Base-by-base conservation (phyloP, 2,888 invertebrate genomes). In the Eupithecia subfuscata region DNA sequence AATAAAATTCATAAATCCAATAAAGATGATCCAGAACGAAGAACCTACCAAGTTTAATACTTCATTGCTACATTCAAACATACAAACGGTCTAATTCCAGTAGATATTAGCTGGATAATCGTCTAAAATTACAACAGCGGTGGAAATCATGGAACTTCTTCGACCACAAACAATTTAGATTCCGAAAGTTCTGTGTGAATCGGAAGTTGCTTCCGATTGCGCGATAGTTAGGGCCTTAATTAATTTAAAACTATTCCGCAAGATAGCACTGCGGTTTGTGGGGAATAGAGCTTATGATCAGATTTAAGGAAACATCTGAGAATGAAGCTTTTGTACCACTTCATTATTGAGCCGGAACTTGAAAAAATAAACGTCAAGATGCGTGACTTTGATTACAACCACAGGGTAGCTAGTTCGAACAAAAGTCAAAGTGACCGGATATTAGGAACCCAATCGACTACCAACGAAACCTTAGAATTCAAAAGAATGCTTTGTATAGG, bases 151-250 rank as follows among this genome's bases (percentile, higher is more conserved):
- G 74, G 45, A 76, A 79, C 69, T 80, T 71, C 73, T 65, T 72
- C 60, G 25, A 75, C 79, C 77, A 68, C 80, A 74, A 79, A 78
- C 77, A 78, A 78, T 78, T 78, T 78, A 69, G 77, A 79, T 79
- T 79, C 73, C 75, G 34, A 75, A 80, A 81, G 75, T 81, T 79
- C 73, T 65, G 52, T 68, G 71, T 75, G 64, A 78, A 74, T 75
- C 74, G 74, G 56, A 76, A 73, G 70, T 76, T 65, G 14, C 63
- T 70, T 73, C 68, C 70, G 75, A 73, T 69, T 73, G 71, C 52
- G 25, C 56, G 75, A 73, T 75, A 70, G 77, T 75, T 77, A 22
- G 70, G 18, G 56, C 70, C 30, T 56, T 52, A 64, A 70, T 70
- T 74, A 70, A 70, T 74, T 70, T 73, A 73, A 73, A 76, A 76